Percentiles rank a stretch among this genome's conserved stretches.
These are phyloP conservation scores for Cuniculus paca DNA, from an alignment of 2,797 vertebrate species.

Conservation along the genomic window DNA sequence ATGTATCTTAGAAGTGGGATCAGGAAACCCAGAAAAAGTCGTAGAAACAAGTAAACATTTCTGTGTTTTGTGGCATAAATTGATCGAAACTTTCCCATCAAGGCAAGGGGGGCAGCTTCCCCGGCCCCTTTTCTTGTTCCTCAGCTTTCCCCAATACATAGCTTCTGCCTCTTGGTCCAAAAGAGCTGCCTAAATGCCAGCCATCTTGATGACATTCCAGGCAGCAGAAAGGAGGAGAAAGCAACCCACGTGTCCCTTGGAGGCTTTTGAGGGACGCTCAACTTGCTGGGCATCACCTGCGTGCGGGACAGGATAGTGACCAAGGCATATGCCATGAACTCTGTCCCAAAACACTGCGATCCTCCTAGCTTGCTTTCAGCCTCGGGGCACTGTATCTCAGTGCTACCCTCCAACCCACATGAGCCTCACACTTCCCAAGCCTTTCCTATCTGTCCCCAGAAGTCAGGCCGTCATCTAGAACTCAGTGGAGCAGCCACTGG, in stretches of 20 bases:
- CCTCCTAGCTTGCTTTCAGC: neutral
- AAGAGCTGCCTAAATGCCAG: neutral
- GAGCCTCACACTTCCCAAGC: neutral
- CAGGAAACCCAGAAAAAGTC: neutral
- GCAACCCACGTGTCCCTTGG: neutral
- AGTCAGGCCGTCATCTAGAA: neutral
- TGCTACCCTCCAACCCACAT: neutral
- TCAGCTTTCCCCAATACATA: neutral
- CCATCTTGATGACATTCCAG: neutral
- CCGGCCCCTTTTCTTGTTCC: neutral
- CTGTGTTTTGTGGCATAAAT: neutral
- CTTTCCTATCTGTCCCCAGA: neutral
- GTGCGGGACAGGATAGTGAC: neutral
- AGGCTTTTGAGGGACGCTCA: neutral
- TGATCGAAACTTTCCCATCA: neutral
- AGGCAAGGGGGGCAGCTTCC: neutral
- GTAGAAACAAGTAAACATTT: neutral
- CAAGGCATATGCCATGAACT: neutral
- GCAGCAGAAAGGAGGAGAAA: neutral
- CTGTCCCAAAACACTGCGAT: neutral
- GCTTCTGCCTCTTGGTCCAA: neutral
- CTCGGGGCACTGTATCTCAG: neutral
- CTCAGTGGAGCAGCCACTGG: neutral
- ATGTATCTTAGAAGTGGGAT: neutral
- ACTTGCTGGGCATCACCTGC: neutral